Conservation (phyloP, 37 sponge, comb jelly and placozoan species). For the Halichondria panicea region DNA sequence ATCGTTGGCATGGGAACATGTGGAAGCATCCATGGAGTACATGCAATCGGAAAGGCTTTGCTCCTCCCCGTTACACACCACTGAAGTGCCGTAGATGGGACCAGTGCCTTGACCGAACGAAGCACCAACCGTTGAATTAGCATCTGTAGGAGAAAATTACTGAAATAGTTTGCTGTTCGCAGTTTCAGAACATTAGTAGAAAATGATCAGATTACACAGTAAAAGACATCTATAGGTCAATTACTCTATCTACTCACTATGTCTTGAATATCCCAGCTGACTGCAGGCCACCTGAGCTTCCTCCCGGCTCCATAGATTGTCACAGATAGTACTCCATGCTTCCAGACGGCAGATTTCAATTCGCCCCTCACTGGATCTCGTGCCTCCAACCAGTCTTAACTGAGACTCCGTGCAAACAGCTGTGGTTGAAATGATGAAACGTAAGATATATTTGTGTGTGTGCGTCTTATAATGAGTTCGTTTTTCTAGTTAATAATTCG, state of each 20-base stretch:
- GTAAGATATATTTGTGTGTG: too few species aligned
- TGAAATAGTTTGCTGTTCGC: background rate
- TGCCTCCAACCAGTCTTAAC: conserved; percentile 17
- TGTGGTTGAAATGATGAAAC: too few species aligned
- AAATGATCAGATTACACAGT: too few species aligned
- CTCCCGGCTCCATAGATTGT: background rate
- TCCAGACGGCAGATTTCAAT: conserved; percentile 13
- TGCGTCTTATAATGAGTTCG: too few species aligned
- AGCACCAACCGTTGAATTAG: background rate
- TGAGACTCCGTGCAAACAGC: background rate
- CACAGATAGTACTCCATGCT: conserved; percentile 25
- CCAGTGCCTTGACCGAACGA: conserved; percentile 3
- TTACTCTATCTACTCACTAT: background rate
- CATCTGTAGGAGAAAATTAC: background rate
- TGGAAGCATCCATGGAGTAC: background rate
- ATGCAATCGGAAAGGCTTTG: background rate
- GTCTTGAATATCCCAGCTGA: conserved; percentile 15
- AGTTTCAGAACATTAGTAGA: background rate
- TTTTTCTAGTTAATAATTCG: too few species aligned
- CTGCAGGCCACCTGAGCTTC: conserved; percentile 38
- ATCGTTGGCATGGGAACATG: background rate
- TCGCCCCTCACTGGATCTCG: conserved; percentile 4
- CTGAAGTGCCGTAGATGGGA: background rate
- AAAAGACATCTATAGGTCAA: background rate
- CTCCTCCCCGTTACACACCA: background rate